Evolutionary conservation across 2,888 invertebrate species (phyloP), one percentile per base, ranked within the genome.

Genomic region (Parnassius mnemosyne): DNA sequence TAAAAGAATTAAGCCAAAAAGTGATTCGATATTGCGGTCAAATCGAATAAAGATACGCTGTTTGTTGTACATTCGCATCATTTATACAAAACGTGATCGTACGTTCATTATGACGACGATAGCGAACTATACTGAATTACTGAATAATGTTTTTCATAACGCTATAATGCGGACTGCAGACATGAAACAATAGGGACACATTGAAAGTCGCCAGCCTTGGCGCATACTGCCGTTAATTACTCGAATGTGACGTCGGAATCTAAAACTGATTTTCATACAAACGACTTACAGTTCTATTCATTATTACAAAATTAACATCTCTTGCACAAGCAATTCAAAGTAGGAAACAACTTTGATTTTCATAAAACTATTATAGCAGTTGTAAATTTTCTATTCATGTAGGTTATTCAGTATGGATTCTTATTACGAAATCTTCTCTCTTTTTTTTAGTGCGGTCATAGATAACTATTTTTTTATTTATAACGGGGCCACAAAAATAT

Each of bases 131-230:
- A 57, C 60, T 63, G 60, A 59, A 60, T 63, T 57, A 57, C 60
- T 63, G 60, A 59, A 60, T 63, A 59, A 63, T 57, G 61, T 67
- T 63, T 62, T 66, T 61, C 56, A 64, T 43, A 56, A 42, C 66
- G 64, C 63, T 60, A 60, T 60, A 56, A 53, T 56, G 55, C 59
- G 60, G 62, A 63, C 53, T 46, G 57, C 56, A 63, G 57, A 65
- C 63, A 64, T 66, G 65, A 71, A 76, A 76, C 78, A 78, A 78
- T 77, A 69, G 72, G 67, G 66, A 67, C 73, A 65, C 67, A 68
- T 66, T 71, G 79, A 79, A 77, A 78, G 57, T 74, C 69, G 65
- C 34, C 64, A 74, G 67, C 79, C 79, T 79, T 79, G 78, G 42
- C 53, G 53, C 53, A 47, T 53, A 54, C 61, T 13, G 50, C 46